Conservation (phyloP, 2,888 invertebrate genomes). For the Hyppa rectilinea region DNA sequence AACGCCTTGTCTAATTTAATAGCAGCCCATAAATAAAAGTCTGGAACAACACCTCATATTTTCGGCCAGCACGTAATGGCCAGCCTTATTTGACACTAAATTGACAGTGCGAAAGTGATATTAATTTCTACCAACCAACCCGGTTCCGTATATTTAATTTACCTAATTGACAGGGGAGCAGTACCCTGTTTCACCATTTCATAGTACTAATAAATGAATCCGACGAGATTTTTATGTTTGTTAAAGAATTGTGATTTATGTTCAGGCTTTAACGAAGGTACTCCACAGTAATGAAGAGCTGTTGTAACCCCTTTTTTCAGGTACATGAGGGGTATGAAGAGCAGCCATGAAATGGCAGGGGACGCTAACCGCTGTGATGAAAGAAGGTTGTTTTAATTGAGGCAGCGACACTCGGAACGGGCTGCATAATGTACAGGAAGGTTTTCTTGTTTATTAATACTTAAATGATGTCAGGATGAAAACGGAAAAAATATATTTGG, state of each 20-base stretch:
- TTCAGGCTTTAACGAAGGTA: conserved; percentile 75
- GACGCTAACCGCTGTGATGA: conserved; percentile 54
- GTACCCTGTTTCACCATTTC: conserved; percentile 72
- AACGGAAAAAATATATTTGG: not conserved
- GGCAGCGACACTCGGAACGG: conserved; percentile 41
- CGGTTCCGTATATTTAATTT: conserved; percentile 85
- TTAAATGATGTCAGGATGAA: not conserved
- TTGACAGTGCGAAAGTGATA: conserved; percentile 80
- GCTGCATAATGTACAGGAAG: not conserved
- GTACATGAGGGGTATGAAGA: conserved; percentile 56
- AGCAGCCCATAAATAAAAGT: conserved; percentile 66
- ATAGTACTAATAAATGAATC: conserved; percentile 75
- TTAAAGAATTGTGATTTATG: conserved; percentile 77
- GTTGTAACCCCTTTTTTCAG: conserved; percentile 68
- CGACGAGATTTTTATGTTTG: conserved; percentile 75
- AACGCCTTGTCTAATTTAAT: no score
- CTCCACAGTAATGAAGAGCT: conserved; percentile 77
- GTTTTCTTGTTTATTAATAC: conserved; percentile 8
- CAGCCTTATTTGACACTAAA: conserved; percentile 71
- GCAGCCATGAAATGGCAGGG: conserved; percentile 52
- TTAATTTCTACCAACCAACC: conserved; percentile 81
- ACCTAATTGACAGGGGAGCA: conserved; percentile 84
- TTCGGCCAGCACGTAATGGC: conserved; percentile 54
- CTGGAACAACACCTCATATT: conserved; percentile 65
- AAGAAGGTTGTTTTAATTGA: conserved; percentile 61